Percentiles rank a stretch among this genome's conserved stretches.
phyloP scores from a whole-genome alignment of 1,140 invertebrate species.

The Protaetia brevitarsis region DNA sequence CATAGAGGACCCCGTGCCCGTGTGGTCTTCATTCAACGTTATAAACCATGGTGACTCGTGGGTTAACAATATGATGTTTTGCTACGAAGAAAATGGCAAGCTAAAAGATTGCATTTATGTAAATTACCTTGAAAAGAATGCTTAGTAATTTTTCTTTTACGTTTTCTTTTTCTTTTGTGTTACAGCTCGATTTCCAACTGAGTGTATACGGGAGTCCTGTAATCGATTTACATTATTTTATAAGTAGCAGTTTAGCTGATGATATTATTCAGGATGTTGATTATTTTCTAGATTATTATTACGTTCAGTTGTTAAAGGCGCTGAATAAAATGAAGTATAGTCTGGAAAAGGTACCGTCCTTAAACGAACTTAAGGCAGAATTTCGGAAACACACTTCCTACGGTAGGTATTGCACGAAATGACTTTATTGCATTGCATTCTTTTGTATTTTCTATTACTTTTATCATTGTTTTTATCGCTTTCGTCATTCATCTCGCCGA shows the following conservation, averaged over 20 bases:
- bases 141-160: neutral
- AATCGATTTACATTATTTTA: slow-evolving; percentile 55
- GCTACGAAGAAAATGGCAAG: slow-evolving; percentile 51
- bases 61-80: slow-evolving; percentile 66
- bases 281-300: slow-evolving; percentile 40
- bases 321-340: slow-evolving; percentile 36
- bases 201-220: slow-evolving; percentile 50
- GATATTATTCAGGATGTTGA: slow-evolving; percentile 35
- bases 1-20: too few relatives aligned
- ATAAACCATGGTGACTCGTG: slow-evolving; percentile 66
- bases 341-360: slow-evolving; percentile 37
- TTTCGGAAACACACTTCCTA: slow-evolving; percentile 40
- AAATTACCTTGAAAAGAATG: slow-evolving; percentile 28
- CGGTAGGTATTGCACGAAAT: slow-evolving; percentile 28
- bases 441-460: neutral
- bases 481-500: neutral
- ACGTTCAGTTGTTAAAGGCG: slow-evolving; percentile 33
- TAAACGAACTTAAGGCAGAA: slow-evolving; percentile 38
- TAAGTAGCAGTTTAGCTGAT: slow-evolving; percentile 48
- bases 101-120: slow-evolving; percentile 57
- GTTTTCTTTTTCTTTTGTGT: slow-evolving; percentile 14
- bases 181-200: slow-evolving; percentile 57
- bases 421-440: neutral
- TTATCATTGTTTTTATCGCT: neutral
- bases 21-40: slow-evolving; percentile 40